Evolutionary conservation across 64 coral and sea anemone genomes (phyloP).

Genomic region (Hydrozoanthus tunicans): DNA sequence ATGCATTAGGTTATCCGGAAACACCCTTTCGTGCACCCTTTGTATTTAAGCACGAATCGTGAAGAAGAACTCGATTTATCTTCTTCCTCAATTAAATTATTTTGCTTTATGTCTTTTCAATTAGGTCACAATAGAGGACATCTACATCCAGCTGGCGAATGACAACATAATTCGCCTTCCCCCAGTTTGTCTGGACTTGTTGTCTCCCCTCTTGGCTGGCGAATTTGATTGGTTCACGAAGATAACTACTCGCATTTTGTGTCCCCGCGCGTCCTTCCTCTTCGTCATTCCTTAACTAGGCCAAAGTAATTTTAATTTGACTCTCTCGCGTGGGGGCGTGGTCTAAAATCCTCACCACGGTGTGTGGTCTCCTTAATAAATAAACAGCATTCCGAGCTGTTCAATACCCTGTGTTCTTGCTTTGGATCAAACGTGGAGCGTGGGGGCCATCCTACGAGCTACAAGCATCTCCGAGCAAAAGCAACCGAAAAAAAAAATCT

Average conservation of each 20-base stretch:
- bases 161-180: conserved; percentile 51
- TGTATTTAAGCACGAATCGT: neutral
- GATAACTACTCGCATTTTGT: neutral
- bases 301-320: conserved; percentile 38
- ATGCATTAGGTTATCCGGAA: neutral
- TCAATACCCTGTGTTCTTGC: conserved; percentile 40
- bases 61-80: conserved; percentile 12
- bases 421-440: conserved; percentile 14
- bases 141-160: conserved; percentile 36
- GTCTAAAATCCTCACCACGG: conserved; percentile 19
- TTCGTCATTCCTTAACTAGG: conserved; percentile 35
- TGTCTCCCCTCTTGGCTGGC: conserved; percentile 1
- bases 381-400: conserved; percentile 53
- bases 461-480: conserved; percentile 14
- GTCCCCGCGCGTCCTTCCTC: conserved; percentile 44
- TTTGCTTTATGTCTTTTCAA: conserved; percentile 62
- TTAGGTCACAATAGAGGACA: conserved; percentile 50
- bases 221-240: conserved; percentile 20
- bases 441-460: conserved; percentile 5
- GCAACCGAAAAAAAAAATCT: neutral
- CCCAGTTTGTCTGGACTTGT: conserved; percentile 47
- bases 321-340: conserved; percentile 55
- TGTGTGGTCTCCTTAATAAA: conserved; percentile 62
- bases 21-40: neutral
- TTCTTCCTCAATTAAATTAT: conserved; percentile 29